These are phyloP conservation scores for Nanorana parkeri DNA, from an alignment of 2,113 vertebrate species.

Conservation along the genomic window DNA sequence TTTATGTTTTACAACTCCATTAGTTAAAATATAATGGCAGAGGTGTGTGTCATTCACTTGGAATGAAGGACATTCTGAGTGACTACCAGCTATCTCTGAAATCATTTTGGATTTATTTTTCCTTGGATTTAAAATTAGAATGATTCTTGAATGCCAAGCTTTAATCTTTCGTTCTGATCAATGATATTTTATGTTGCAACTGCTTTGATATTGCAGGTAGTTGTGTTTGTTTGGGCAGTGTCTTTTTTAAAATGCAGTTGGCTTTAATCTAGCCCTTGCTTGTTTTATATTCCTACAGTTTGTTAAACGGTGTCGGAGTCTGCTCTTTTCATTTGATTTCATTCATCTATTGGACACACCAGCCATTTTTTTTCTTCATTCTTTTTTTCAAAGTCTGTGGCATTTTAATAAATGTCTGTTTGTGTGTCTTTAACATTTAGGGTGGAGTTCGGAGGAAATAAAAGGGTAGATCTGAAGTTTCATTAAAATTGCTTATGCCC, in stretches of 20 bases:
- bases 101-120: constrained; percentile 62
- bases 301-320: constrained; percentile 74
- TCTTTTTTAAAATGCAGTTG: constrained; percentile 81
- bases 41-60: constrained; percentile 27
- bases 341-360: constrained; percentile 70
- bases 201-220: constrained; percentile 72
- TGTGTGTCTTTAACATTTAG: constrained; percentile 75
- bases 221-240: constrained; percentile 89
- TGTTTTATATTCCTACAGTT: constrained; percentile 76
- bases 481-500: constrained; percentile 92
- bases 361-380: constrained; percentile 64
- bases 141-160: constrained; percentile 67
- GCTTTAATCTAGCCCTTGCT: constrained; percentile 85
- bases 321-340: constrained; percentile 81
- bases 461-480: constrained; percentile 96
- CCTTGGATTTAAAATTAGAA: constrained; percentile 68
- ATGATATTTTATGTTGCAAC: constrained; percentile 77
- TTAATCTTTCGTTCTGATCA: constrained; percentile 71
- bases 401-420: constrained; percentile 82
- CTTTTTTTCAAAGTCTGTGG: constrained; percentile 72
- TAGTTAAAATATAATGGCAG: constrained; percentile 31
- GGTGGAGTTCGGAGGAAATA: constrained; percentile 64
- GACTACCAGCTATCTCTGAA: not conserved
- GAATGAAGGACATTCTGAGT: constrained; percentile 8
- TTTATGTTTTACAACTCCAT: not conserved